A percentile compares a stretch with the other conserved stretches of the same genome.
These are phyloP conservation scores for Caradrina clavipalpis DNA, from an alignment of 2,888 invertebrate species.

Conservation along the genomic window DNA sequence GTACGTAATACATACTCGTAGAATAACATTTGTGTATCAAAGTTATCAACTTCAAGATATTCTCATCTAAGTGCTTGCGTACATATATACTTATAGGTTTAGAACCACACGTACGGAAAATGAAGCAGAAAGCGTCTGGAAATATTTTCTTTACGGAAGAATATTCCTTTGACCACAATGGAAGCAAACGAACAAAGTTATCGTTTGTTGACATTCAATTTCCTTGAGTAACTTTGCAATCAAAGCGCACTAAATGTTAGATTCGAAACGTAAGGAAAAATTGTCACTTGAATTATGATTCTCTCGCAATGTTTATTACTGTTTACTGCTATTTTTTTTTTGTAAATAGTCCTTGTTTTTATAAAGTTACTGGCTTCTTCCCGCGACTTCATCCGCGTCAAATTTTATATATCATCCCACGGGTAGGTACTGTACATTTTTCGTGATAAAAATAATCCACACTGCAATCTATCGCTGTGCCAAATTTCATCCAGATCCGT, in stretches of 20 bases:
- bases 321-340: not conserved
- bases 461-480: too few relatives aligned
- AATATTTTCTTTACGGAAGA: constrained; percentile 37
- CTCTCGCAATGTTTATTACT: constrained; percentile 35
- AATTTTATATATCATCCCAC: too few relatives aligned
- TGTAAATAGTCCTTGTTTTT: constrained; percentile 10
- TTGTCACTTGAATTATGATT: constrained; percentile 50
- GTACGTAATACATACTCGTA: not conserved
- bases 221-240: constrained; percentile 64
- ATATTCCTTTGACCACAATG: constrained; percentile 45
- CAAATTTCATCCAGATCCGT: too few relatives aligned
- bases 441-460: too few relatives aligned
- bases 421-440: too few relatives aligned
- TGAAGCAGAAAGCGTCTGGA: constrained; percentile 18
- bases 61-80: not conserved
- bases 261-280: constrained; percentile 41
- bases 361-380: not conserved
- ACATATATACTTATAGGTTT: not conserved
- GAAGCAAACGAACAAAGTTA: constrained; percentile 52
- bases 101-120: constrained; percentile 10
- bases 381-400: too few relatives aligned
- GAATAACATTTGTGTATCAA: constrained; percentile 7
- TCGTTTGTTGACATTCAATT: constrained; percentile 70
- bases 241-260: constrained; percentile 57
- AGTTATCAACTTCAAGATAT: constrained; percentile 5